A percentile compares a stretch with the other conserved stretches of the same genome.
phyloP scores from a whole-genome alignment of 2,113 vertebrate species.

The Drymodes brunneopygia region DNA sequence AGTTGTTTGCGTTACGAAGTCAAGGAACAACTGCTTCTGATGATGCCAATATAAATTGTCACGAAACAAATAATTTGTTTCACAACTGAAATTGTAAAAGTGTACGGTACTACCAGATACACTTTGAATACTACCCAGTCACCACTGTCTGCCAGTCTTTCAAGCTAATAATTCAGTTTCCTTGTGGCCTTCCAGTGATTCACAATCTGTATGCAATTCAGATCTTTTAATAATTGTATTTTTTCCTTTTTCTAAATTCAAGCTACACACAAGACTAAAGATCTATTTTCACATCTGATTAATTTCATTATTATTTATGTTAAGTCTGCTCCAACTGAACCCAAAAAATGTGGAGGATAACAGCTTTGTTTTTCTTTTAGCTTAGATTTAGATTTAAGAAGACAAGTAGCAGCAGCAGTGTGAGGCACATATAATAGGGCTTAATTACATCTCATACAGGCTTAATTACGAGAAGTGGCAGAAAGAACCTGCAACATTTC shows the following conservation, averaged over 20 bases:
- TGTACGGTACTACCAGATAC: neutral
- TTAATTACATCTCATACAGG: constrained; percentile 28
- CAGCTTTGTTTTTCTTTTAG: neutral
- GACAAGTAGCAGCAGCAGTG: constrained; percentile 6
- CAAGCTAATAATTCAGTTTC: neutral
- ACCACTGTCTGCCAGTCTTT: neutral
- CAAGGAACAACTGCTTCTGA: neutral
- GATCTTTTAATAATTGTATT: neutral
- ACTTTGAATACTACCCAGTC: neutral
- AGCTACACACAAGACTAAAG: neutral
- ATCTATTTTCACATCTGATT: constrained; percentile 27
- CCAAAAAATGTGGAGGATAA: neutral
- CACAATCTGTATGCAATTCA: neutral
- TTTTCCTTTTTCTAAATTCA: neutral
- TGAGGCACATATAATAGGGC: neutral
- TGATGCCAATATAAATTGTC: neutral
- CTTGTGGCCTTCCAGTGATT: neutral
- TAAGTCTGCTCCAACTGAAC: neutral
- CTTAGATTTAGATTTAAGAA: constrained; percentile 2
- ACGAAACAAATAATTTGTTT: neutral
- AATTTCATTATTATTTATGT: neutral
- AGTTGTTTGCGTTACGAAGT: neutral
- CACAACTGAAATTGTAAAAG: neutral
- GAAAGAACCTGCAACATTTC: constrained; percentile 21
- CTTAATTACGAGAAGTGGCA: constrained; percentile 39